Base-by-base conservation (phyloP, 2,113 vertebrate genomes). In the Pedetes capensis region DNA sequence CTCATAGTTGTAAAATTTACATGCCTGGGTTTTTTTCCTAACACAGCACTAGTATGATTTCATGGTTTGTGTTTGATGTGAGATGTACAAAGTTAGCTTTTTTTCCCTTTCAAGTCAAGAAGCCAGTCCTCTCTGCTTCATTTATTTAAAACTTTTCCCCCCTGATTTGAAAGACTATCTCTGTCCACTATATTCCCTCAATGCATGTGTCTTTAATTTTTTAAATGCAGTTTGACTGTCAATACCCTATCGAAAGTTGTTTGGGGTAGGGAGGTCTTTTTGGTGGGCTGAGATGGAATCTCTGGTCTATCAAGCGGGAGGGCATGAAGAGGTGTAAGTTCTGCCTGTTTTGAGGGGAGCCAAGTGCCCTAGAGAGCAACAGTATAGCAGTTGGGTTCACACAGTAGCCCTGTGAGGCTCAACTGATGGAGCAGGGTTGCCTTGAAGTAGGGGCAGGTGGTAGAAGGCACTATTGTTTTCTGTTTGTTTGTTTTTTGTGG, bases 371-470 rank as follows among this genome's bases (percentile, higher is more conserved):
- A 32, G n/a, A 55, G 22, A 53, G 53, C 25, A 55, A 61, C 20
- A 74, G 87, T 44, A 4, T 7, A 27, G 2, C 1, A 7, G 44
- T 23, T 27, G 29, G 74, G 20, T 37, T 63, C 44, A 12, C 29
- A 32, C 55, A 29, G 47, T 20, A 17, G 49, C 32, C 6, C 34
- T 10, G 12, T 6, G 6, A 2, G 0, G 0, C 8, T 9, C 16
- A 3, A 23, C 66, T 11, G 71, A 55, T 27, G 20, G 57, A 34
- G 49, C 4, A 12, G 63, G 6, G 9, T 14, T 34, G 29, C 76
- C 91, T 80, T 17, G 25, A n/a, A 32, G 42, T 22, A 6, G 44
- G 44, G 29, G 27, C 66, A 34, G 80, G 47, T 57, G 3, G 61
- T 47, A 16, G 68, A 37, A 66, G 39, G 39, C 81, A 17, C 75